phyloP scores from a whole-genome alignment of 2,113 vertebrate species.

The Pachyramphus minor region DNA sequence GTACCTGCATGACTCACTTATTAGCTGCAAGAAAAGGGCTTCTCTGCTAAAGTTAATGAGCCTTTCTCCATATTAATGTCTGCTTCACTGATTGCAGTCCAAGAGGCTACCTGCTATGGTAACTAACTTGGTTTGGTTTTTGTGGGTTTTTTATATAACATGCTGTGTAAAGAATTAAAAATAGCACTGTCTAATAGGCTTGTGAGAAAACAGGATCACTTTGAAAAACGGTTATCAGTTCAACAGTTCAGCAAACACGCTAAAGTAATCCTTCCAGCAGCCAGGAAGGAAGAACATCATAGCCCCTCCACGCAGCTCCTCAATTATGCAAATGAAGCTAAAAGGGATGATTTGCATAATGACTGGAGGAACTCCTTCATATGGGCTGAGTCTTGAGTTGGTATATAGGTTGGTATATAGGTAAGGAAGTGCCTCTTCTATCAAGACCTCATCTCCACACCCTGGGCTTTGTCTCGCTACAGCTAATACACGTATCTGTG shows the following conservation, averaged over 20 bases:
- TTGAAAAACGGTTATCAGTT: not conserved
- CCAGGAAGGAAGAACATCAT: not conserved
- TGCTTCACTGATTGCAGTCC: not conserved
- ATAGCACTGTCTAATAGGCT: not conserved
- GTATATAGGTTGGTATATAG: not conserved
- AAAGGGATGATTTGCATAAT: not conserved
- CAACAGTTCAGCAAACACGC: not conserved
- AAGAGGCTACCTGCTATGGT: not conserved
- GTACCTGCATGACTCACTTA: not conserved
- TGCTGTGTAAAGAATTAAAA: not conserved
- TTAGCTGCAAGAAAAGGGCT: not conserved
- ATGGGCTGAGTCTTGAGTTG: not conserved
- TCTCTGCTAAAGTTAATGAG: not conserved
- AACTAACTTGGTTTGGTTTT: not conserved
- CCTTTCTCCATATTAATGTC: not conserved
- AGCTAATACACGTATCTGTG: accelerated
- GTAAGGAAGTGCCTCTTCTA: accelerated
- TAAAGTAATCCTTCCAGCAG: not conserved
- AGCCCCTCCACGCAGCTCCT: not conserved
- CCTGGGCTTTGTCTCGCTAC: not conserved
- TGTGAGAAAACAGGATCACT: not conserved
- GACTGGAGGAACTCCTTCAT: not conserved
- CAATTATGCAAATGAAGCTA: not conserved
- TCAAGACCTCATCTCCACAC: not conserved
- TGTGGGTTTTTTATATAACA: not conserved